Base-by-base conservation (phyloP, 2,797 vertebrate genomes). In the Hippopotamyrus pictus region DNA sequence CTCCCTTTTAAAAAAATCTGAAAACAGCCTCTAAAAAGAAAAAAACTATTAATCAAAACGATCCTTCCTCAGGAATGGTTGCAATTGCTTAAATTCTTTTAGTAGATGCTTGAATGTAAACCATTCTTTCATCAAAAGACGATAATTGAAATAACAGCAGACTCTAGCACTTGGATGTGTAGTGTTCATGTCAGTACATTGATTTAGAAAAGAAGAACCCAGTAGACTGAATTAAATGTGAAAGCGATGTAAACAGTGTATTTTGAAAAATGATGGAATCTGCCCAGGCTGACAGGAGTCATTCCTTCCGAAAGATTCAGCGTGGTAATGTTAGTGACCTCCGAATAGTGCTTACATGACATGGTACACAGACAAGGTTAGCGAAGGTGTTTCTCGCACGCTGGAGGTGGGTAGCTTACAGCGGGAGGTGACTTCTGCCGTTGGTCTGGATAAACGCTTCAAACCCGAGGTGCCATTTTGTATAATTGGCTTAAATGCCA, bases 381-480 rank as follows among this genome's bases (percentile, higher is more conserved):
- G 73, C 12, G 17, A 9, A 79, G 33, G 33, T n/a, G 37, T 2
- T n/a, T 9, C 37, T 46, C 7, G 2, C 41, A 8, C 37, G 9
- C 73, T 6, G 73, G 6, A n/a, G 73, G 37, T 3, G 7, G 33
- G 37, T 17, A n/a, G 37, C 73, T 79, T 79, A 79, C 41, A 46
- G 37, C 41, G 7, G 73, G 37, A 79, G 22, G 11, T 54, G 83
- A 54, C 12, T 53, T 53, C 12, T 50, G 83, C 83, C 8, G 12
- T 53, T 17, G 83, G 83, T 12, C 83, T 86, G 46, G 46, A 86
- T 51, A 86, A 86, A 86, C 50, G 29, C 83, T 51, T 53, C 83
- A 29, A 54, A 57, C 50, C 14, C 12, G 19, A 87, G 85, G 53
- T 37, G 85, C 50, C 29, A 87, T 54, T 57, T 57, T 87, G 85